These are phyloP conservation scores for Trichogramma pretiosum DNA, from an alignment of 1,140 invertebrate genomes.

Conservation along the genomic window DNA sequence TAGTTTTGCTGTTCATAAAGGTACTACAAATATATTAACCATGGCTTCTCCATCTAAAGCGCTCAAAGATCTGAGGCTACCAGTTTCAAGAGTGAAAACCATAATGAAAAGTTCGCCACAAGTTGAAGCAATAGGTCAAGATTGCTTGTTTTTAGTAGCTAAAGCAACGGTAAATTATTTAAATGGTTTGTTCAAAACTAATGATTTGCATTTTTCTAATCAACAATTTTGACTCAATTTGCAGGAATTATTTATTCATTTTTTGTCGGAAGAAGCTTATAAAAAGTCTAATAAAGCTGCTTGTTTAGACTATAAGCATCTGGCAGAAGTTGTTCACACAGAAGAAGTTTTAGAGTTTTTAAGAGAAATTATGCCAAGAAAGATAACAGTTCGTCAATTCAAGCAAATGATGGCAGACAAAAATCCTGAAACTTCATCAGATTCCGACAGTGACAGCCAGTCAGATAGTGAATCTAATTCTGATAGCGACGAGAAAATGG, in stretches of 20 bases:
- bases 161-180: conserved; percentile 58
- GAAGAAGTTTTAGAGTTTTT: conserved; percentile 59
- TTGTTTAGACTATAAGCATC: conserved; percentile 57
- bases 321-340: conserved; percentile 59
- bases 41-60: conserved; percentile 27
- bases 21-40: no score
- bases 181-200: background rate
- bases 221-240: conserved; percentile 11
- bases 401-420: conserved; percentile 59
- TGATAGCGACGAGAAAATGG: conserved; percentile 30
- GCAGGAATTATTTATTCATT: conserved; percentile 59
- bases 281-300: conserved; percentile 39
- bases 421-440: conserved; percentile 38
- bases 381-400: conserved; percentile 58
- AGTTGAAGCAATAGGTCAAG: conserved; percentile 66
- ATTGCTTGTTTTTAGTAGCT: conserved; percentile 61
- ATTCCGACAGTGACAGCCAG: conserved; percentile 40
- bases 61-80: conserved; percentile 46
- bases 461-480: conserved; percentile 37
- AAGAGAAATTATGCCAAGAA: conserved; percentile 61
- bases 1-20: no score
- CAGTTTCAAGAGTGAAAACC: conserved; percentile 65
- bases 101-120: conserved; percentile 83
- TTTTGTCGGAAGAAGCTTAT: conserved; percentile 53
- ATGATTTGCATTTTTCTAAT: background rate